A percentile compares a stretch with the other conserved stretches of the same genome.
Conservation (phyloP, 2,888 invertebrate genomes). For the Rhamnusium bicolor region DNA sequence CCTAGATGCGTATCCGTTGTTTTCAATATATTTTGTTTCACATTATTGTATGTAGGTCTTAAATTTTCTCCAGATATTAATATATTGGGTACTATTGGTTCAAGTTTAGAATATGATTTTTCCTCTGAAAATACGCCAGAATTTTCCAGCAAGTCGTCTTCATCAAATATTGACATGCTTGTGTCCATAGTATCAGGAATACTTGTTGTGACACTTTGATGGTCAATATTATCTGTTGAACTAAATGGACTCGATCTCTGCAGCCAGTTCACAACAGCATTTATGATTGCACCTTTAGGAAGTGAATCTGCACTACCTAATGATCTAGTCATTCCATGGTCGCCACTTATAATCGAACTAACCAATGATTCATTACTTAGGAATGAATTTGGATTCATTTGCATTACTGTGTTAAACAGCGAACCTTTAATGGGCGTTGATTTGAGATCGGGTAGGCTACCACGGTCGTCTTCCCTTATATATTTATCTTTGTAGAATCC, state of each 20-base stretch:
- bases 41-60: neutral
- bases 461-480: conserved; percentile 59
- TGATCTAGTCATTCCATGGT: conserved; percentile 57
- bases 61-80: conserved; percentile 48
- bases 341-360: conserved; percentile 53
- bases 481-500: conserved; percentile 61
- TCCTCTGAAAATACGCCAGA: conserved; percentile 43
- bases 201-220: conserved; percentile 54
- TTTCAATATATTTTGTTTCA: conserved; percentile 1
- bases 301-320: conserved; percentile 64
- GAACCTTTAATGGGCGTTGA: conserved; percentile 57
- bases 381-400: conserved; percentile 64
- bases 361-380: conserved; percentile 65
- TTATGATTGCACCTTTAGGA: conserved; percentile 64
- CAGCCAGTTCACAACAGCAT: conserved; percentile 68
- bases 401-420: conserved; percentile 63
- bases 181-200: conserved; percentile 56
- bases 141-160: conserved; percentile 56
- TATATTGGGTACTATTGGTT: conserved; percentile 60
- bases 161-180: conserved; percentile 59
- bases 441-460: conserved; percentile 67
- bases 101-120: conserved; percentile 42
- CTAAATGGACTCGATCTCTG: conserved; percentile 64
- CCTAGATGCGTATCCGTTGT: conserved; percentile 10
- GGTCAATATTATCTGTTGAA: conserved; percentile 60